These are phyloP conservation scores for Picus viridis DNA, from an alignment of 2,797 vertebrate genomes.

Conservation along the genomic window DNA sequence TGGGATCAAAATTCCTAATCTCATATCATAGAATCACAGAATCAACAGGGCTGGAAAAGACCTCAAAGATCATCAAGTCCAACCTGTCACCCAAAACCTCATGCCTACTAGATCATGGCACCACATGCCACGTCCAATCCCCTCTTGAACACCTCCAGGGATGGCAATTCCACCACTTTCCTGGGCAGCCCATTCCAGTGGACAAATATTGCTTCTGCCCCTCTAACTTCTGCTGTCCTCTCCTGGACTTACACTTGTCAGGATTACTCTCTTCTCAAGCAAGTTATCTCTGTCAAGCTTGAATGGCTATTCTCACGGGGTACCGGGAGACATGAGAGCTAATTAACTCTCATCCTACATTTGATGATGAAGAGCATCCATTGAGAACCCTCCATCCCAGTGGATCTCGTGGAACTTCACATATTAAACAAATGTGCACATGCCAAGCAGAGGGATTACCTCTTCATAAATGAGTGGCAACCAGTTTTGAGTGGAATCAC, in stretches of 20 bases:
- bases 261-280: background rate
- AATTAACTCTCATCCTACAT: conserved; percentile 61
- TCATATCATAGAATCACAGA: background rate
- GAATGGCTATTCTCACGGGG: conserved; percentile 37
- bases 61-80: no score
- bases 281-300: conserved; percentile 60
- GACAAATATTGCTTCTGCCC: background rate
- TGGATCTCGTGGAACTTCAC: conserved; percentile 40
- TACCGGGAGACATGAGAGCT: background rate
- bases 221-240: conserved; percentile 34
- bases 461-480: background rate
- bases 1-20: background rate
- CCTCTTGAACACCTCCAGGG: no score
- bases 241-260: conserved; percentile 34
- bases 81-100: no score
- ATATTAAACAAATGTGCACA: conserved; percentile 21
- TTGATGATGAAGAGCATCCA: conserved; percentile 28
- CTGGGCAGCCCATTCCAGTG: no score
- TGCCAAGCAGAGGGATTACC: conserved; percentile 39
- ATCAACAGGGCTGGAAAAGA: no score
- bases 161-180: no score
- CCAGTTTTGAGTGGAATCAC: background rate
- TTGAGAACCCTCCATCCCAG: conserved; percentile 55
- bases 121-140: no score
- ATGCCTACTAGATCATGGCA: no score